A percentile compares a stretch with the other conserved stretches of the same genome.
Conservation (phyloP, 2,888 invertebrate genomes). For the Agonopterix heracliana region DNA sequence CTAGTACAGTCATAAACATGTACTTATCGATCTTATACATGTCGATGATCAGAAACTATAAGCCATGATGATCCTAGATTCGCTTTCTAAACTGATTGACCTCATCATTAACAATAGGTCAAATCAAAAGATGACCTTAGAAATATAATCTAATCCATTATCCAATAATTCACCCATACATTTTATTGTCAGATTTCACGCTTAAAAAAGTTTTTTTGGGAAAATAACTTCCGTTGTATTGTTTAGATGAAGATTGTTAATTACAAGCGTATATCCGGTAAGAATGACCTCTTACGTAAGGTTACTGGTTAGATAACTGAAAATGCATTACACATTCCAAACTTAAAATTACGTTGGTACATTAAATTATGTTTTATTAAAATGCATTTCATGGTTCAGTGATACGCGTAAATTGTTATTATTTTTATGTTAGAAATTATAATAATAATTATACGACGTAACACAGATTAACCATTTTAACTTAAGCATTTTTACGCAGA, state of each 20-base stretch:
- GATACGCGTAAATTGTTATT: too few relatives aligned
- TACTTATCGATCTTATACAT: too few relatives aligned
- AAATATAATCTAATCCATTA: too few relatives aligned
- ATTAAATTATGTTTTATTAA: background rate
- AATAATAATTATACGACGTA: too few relatives aligned
- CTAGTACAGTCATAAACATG: too few relatives aligned
- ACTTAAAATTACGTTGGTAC: background rate
- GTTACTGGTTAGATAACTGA: slow-evolving; percentile 13
- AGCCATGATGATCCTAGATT: too few relatives aligned
- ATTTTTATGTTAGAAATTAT: too few relatives aligned
- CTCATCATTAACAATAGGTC: background rate
- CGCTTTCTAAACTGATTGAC: background rate
- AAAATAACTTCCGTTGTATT: slow-evolving; percentile 42
- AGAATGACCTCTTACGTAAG: slow-evolving; percentile 29
- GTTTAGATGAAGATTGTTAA: slow-evolving; percentile 28
- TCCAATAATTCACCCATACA: slow-evolving; percentile 14
- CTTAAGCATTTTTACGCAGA: too few relatives aligned
- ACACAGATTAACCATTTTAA: too few relatives aligned
- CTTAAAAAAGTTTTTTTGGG: slow-evolving; percentile 5
- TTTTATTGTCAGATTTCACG: slow-evolving; percentile 36
- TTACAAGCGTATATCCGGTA: slow-evolving; percentile 29
- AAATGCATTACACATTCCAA: background rate
- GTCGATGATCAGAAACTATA: too few relatives aligned
- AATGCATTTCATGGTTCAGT: background rate
- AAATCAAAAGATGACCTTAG: too few relatives aligned